These are phyloP conservation scores for Bufotes viridis DNA, from an alignment of 2,797 vertebrate species.

Conservation along the genomic window DNA sequence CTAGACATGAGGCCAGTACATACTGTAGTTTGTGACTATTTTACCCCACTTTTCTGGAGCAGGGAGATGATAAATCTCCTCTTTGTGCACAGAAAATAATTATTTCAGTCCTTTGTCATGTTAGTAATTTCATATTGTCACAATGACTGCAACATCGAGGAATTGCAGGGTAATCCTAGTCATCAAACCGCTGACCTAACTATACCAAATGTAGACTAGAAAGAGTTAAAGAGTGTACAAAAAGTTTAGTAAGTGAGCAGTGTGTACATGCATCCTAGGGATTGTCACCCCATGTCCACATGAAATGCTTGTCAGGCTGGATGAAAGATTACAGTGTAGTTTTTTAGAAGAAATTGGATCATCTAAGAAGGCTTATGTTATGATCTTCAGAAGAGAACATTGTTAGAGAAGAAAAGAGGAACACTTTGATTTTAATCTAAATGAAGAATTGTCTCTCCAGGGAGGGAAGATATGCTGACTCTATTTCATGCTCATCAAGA, in stretches of 20 bases:
- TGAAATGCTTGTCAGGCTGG: neutral
- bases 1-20: too few species aligned
- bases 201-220: neutral
- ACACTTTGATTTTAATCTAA: slow-evolving; percentile 2
- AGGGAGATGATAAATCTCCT: too few species aligned
- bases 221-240: neutral
- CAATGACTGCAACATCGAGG: neutral
- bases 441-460: neutral
- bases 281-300: neutral
- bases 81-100: too few species aligned
- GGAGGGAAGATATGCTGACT: slow-evolving; percentile 15
- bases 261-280: too few species aligned
- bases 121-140: neutral
- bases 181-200: neutral
- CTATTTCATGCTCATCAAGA: slow-evolving; percentile 24
- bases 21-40: too few species aligned
- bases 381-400: neutral
- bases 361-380: neutral
- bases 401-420: neutral
- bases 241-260: neutral
- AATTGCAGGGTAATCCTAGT: neutral
- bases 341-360: neutral
- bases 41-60: too few species aligned
- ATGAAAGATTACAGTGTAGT: neutral
- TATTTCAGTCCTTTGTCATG: neutral